Percentiles rank a stretch among this genome's conserved stretches.
phyloP scores from a whole-genome alignment of 2,888 invertebrate genomes.

The Sturmia bella region DNA sequence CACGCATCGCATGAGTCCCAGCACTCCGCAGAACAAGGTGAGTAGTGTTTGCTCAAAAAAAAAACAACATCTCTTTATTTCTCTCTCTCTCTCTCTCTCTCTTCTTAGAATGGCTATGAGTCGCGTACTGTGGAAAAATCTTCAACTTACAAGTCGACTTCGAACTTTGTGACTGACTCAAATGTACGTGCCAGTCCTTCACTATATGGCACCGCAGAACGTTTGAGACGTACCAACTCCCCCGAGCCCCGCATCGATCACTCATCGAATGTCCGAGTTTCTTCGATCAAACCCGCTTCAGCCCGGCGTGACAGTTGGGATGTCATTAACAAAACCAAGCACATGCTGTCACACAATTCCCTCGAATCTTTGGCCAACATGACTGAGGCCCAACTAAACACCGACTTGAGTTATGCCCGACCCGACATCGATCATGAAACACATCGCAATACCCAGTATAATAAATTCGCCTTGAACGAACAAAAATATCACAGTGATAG shows the following conservation, averaged over 20 bases:
- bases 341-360: constrained; percentile 87
- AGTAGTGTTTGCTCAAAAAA: background rate
- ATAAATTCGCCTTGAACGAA: constrained; percentile 83
- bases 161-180: constrained; percentile 82
- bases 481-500: constrained; percentile 75
- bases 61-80: background rate
- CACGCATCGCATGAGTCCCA: constrained; percentile 81
- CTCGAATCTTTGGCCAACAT: constrained; percentile 87
- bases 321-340: constrained; percentile 90
- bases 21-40: constrained; percentile 71
- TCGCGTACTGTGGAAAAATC: constrained; percentile 82
- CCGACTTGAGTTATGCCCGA: constrained; percentile 82
- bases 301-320: constrained; percentile 91
- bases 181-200: constrained; percentile 83
- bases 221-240: constrained; percentile 83
- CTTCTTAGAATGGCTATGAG: constrained; percentile 77
- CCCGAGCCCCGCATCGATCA: constrained; percentile 84
- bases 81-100: background rate
- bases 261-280: constrained; percentile 84
- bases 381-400: constrained; percentile 84
- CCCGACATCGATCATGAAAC: constrained; percentile 85
- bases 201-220: constrained; percentile 81
- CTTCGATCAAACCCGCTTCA: constrained; percentile 84
- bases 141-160: constrained; percentile 83
- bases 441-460: constrained; percentile 84